Percentiles rank a stretch among this genome's conserved stretches.
Conservation (phyloP, 2,797 vertebrate species). For the Crypturellus tataupa region DNA sequence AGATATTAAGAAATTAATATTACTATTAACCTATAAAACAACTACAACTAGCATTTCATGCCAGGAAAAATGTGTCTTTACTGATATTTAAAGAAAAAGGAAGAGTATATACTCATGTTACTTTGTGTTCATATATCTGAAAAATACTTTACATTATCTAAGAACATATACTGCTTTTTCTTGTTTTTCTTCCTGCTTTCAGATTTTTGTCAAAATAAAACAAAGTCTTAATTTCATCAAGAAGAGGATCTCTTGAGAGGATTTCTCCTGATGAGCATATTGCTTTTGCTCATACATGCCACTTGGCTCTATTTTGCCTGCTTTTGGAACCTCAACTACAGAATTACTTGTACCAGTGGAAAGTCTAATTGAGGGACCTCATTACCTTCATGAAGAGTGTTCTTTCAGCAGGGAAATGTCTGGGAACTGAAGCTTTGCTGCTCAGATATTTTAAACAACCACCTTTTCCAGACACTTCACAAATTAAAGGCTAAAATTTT, state of each 20-base stretch:
- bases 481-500: background rate
- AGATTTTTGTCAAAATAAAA: background rate
- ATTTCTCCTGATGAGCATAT: background rate
- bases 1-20: background rate
- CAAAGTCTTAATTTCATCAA: background rate
- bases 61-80: background rate
- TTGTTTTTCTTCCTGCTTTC: background rate
- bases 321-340: background rate
- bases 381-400: background rate
- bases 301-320: background rate
- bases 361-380: background rate
- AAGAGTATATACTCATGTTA: background rate
- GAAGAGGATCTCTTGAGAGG: background rate
- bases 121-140: background rate
- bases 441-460: background rate
- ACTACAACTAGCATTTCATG: background rate
- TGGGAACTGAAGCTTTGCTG: background rate
- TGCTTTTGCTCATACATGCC: background rate
- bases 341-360: background rate
- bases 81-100: background rate
- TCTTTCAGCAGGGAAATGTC: background rate
- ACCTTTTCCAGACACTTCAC: background rate
- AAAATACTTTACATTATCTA: background rate
- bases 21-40: background rate
- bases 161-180: background rate